Conservation (phyloP, 2,888 invertebrate species). For the Mesopsocus fuscifrons region DNA sequence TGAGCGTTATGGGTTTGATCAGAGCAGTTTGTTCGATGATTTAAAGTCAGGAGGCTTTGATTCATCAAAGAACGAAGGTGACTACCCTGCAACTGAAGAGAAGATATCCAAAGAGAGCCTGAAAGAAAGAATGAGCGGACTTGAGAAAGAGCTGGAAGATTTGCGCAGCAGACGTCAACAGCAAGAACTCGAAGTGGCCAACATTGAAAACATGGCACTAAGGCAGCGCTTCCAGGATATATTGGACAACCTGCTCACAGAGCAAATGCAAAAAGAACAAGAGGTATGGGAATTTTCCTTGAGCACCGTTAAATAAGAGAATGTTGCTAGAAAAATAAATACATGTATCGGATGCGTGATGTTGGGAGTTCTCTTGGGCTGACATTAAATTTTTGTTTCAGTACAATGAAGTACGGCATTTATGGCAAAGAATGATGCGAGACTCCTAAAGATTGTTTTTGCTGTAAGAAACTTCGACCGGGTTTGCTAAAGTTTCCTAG, state of each 20-base stretch:
- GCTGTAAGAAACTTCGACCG: too few relatives aligned
- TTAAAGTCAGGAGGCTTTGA: not conserved
- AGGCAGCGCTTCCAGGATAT: conserved; percentile 67
- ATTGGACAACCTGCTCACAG: conserved; percentile 50
- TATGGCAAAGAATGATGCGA: not conserved
- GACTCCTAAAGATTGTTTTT: too few relatives aligned
- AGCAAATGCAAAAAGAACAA: conserved; percentile 54
- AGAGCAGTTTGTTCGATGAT: conserved; percentile 6
- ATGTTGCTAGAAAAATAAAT: too few relatives aligned
- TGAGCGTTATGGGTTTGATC: conserved; percentile 7
- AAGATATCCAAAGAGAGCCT: conserved; percentile 20
- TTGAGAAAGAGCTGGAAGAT: conserved; percentile 55
- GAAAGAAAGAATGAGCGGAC: conserved; percentile 43
- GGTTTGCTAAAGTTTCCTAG: too few relatives aligned
- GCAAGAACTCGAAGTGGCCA: conserved; percentile 65
- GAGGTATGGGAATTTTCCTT: conserved; percentile 15
- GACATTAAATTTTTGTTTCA: too few relatives aligned
- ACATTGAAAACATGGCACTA: conserved; percentile 67
- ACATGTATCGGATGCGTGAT: too few relatives aligned
- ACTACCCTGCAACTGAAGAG: not conserved
- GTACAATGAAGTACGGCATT: not conserved
- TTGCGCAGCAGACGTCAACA: conserved; percentile 51
- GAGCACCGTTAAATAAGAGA: too few relatives aligned
- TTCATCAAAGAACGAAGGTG: not conserved
- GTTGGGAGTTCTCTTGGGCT: too few relatives aligned